A percentile compares a stretch with the other conserved stretches of the same genome.
Conservation (phyloP, 1,140 invertebrate genomes). For the Eupristina koningsbergeri region DNA sequence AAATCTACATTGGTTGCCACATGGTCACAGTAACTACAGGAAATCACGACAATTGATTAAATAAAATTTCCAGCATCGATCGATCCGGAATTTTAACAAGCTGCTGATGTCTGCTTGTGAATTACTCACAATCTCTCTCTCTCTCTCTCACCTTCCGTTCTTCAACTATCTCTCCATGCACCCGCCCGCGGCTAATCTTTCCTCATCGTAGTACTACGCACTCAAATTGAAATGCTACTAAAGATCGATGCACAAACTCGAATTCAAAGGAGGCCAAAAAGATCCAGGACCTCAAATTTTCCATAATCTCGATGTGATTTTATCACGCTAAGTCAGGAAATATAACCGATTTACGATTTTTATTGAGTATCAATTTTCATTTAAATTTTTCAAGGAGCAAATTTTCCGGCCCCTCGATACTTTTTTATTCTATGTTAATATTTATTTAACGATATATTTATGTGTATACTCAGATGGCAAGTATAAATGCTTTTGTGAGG, state of each 20-base stretch:
- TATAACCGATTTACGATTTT: neutral
- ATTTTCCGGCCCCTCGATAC: neutral
- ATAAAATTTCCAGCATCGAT: constrained; percentile 30
- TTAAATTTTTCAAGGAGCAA: too few species aligned
- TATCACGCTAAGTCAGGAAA: neutral
- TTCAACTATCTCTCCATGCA: neutral
- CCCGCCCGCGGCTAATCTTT: neutral
- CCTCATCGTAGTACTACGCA: neutral
- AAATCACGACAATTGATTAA: constrained; percentile 41
- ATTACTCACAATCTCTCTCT: neutral
- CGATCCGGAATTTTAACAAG: constrained; percentile 19
- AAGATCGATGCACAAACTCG: neutral
- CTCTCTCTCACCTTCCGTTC: neutral
- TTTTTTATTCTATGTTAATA: neutral
- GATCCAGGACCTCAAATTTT: neutral
- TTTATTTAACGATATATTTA: neutral
- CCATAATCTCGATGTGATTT: neutral
- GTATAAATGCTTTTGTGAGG: neutral
- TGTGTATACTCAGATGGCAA: neutral
- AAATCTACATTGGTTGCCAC: neutral
- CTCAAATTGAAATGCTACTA: neutral
- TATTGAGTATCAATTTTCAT: too few species aligned
- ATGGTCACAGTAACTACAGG: neutral
- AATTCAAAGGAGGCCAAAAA: neutral
- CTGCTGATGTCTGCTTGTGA: neutral